These are phyloP conservation scores for Lanius collurio DNA, from an alignment of 2,113 vertebrate species.

Conservation along the genomic window DNA sequence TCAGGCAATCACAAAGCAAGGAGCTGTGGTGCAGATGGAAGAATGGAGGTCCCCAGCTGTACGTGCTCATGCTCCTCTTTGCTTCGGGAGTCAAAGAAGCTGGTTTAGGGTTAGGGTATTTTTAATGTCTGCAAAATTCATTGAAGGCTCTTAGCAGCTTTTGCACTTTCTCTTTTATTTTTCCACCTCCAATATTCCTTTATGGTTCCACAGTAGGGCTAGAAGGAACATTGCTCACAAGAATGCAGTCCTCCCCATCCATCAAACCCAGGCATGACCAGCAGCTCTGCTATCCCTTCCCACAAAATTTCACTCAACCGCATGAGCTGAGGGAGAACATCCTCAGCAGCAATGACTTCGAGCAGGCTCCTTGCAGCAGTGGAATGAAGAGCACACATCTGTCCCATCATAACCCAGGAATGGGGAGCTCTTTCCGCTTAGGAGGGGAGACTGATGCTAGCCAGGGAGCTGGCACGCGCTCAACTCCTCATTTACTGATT, in stretches of 20 bases:
- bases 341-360: background rate
- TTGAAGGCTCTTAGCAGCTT: background rate
- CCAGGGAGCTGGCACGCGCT: background rate
- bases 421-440: background rate
- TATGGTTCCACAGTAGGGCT: background rate
- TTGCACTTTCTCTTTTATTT: background rate
- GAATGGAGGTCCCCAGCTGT: background rate
- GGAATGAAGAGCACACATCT: background rate
- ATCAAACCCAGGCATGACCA: background rate
- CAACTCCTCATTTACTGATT: background rate
- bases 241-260: background rate
- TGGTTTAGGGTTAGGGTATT: background rate
- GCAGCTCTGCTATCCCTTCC: background rate
- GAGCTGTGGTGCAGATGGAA: background rate
- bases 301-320: background rate
- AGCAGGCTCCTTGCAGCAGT: background rate
- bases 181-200: background rate
- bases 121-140: background rate
- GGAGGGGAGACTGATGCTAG: background rate
- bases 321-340: background rate
- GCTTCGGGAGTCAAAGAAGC: background rate
- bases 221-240: background rate
- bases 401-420: background rate
- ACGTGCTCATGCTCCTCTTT: fast-evolving
- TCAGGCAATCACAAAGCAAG: fast-evolving